Base-by-base conservation (phyloP, 2,113 vertebrate genomes). In the Poeciliopsis occidentalis region DNA sequence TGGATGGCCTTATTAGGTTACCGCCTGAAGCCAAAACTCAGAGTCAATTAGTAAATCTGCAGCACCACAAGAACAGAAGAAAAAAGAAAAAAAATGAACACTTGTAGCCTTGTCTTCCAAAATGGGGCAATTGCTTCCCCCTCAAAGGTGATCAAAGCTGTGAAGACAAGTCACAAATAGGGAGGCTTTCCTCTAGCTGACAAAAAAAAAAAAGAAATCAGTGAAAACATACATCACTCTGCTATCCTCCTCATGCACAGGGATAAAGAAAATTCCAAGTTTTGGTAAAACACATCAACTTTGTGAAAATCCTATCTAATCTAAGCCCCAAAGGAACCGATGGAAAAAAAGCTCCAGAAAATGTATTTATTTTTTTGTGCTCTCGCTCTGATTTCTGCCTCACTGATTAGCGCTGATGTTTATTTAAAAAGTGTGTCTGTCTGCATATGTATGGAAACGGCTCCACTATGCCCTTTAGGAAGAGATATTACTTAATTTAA, bases 1-100 rank as follows among this genome's bases (percentile, higher is more conserved):
- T 93, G 91, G 89, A 86, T 88, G 89, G 91, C 90, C 94, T 94
- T 95, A 95, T 93, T 94, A 94, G 94, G 93, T 95, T 94, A 94
- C 63, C 82, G 94, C 94, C 94, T 90, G 87, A 76, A 92, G 94
- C 88, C 80, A 84, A 93, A 87, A 89, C 83, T 88, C 89, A 69
- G 84, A 95, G 89, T 94, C 94, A 95, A 94, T 95, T 95, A 95
- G 89, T 87, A 88, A 83, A 91, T 90, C 88, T 85, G 89, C 86
- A 84, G 88, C 86, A 89, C 87, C 86, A 74, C 64, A 80, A 85
- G 88, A 90, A 83, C 82, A 88, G 10, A 2, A 3, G 11, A 37
- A 37, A 37, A 37, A 37, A 37, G 8, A 11, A 7, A 11, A 37
- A 90, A 89, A 87, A 86, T 67, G 74, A 84, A 87, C 81, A 89